Conservation (phyloP, 2,888 invertebrate genomes). For the Hyposoter didymator region DNA sequence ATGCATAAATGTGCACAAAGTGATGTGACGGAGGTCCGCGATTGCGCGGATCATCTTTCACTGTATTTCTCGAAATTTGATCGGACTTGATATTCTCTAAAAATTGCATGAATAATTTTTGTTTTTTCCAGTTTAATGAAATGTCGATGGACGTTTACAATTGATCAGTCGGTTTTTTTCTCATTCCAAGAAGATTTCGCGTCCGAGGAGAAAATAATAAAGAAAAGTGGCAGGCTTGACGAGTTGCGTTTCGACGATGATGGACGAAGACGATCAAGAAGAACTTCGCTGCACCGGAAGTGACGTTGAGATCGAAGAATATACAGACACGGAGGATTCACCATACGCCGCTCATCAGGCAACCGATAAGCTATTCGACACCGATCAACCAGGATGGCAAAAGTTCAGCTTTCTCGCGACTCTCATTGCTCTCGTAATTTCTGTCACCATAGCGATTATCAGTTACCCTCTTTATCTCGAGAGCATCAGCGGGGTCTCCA, state of each 20-base stretch:
- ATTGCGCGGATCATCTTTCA: too few relatives aligned
- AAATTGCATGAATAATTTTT: too few relatives aligned
- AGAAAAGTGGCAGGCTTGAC: constrained; percentile 70
- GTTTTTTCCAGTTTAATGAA: too few relatives aligned
- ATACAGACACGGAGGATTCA: constrained; percentile 81
- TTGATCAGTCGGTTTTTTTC: too few relatives aligned
- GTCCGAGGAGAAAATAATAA: neutral
- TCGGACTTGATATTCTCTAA: too few relatives aligned
- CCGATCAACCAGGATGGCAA: constrained; percentile 79
- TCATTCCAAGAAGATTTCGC: neutral
- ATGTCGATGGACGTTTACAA: too few relatives aligned
- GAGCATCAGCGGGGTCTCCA: constrained; percentile 80
- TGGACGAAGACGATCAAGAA: constrained; percentile 82
- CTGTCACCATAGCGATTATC: constrained; percentile 85
- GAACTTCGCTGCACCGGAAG: constrained; percentile 80
- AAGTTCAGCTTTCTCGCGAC: constrained; percentile 84
- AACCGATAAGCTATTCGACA: constrained; percentile 80
- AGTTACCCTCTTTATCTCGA: constrained; percentile 85
- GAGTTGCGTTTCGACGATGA: constrained; percentile 78
- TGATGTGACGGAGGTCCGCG: neutral
- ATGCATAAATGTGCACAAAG: neutral
- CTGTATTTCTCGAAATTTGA: too few relatives aligned
- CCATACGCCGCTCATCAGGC: constrained; percentile 79
- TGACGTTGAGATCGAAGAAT: constrained; percentile 81
- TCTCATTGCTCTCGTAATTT: constrained; percentile 83